phyloP scores from a whole-genome alignment of 2,888 invertebrate species.

The Girardia tigrina region DNA sequence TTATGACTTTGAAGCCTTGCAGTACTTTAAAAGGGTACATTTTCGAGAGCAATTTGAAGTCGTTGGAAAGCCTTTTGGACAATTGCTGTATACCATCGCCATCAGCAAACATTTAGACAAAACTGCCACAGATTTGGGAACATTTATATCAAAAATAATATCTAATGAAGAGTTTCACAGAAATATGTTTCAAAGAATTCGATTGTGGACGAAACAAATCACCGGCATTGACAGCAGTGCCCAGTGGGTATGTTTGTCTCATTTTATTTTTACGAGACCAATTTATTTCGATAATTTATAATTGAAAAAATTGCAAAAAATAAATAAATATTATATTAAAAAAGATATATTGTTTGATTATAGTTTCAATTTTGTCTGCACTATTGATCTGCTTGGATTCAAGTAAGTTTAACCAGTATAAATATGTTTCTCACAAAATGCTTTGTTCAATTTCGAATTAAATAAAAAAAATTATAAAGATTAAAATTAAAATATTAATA shows the following conservation, averaged over 20 bases:
- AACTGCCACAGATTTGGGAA: background rate
- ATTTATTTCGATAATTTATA: too few relatives aligned
- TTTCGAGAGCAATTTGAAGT: constrained; percentile 4
- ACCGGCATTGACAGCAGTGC: constrained; percentile 7
- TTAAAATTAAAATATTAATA: too few relatives aligned
- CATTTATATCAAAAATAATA: constrained; percentile 2
- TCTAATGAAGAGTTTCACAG: constrained; percentile 10
- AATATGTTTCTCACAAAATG: too few relatives aligned
- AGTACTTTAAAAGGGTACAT: background rate
- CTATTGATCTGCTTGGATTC: too few relatives aligned
- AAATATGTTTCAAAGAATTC: constrained; percentile 10
- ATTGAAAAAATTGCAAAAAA: too few relatives aligned
- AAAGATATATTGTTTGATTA: too few relatives aligned
- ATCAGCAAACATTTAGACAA: background rate
- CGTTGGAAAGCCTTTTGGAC: background rate
- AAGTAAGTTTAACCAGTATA: too few relatives aligned
- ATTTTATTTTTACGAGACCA: too few relatives aligned
- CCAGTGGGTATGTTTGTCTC: background rate
- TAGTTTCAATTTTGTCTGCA: too few relatives aligned
- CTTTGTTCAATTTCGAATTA: too few relatives aligned
- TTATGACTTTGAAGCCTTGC: background rate
- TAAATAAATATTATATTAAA: too few relatives aligned
- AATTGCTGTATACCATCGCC: background rate
- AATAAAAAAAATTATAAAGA: too few relatives aligned
- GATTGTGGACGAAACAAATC: constrained; percentile 6